phyloP scores from a whole-genome alignment of 2,797 vertebrate genomes.

The Sus cebifrons region DNA sequence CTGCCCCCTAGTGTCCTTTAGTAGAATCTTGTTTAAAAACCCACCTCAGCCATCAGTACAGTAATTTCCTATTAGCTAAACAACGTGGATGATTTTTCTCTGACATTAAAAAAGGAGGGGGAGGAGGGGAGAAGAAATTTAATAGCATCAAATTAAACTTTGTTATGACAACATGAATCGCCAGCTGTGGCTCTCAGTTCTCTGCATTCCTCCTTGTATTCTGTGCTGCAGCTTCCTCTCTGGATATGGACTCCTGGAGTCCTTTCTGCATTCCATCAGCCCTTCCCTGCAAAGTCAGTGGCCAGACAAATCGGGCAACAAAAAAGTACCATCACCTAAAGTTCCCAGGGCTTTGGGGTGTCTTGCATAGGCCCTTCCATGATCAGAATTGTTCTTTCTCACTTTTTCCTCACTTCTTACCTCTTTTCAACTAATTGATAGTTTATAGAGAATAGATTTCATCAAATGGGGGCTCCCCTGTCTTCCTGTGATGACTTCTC shows the following conservation, averaged over 20 bases:
- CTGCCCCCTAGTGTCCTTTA: conserved; percentile 88
- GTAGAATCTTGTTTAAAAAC: background rate
- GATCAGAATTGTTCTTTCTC: background rate
- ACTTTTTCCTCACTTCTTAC: background rate
- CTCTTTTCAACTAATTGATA: background rate
- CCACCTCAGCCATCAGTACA: background rate
- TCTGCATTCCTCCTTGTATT: background rate
- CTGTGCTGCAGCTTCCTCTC: background rate
- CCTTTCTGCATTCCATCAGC: background rate
- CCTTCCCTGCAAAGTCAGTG: background rate
- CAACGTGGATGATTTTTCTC: background rate
- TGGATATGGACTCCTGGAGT: background rate
- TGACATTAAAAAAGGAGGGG: background rate
- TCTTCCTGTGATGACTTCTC: background rate
- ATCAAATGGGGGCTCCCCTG: background rate
- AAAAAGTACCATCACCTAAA: background rate
- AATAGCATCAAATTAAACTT: background rate
- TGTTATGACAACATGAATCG: background rate
- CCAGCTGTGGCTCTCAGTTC: background rate
- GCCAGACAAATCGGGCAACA: background rate
- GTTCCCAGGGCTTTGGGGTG: too few relatives aligned
- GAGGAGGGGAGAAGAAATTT: background rate
- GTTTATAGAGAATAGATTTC: background rate
- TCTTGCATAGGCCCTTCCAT: background rate
- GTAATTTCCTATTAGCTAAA: background rate